Evolutionary conservation across 1,140 invertebrate genomes (phyloP).

Genomic region (Drosophila varians): DNA sequence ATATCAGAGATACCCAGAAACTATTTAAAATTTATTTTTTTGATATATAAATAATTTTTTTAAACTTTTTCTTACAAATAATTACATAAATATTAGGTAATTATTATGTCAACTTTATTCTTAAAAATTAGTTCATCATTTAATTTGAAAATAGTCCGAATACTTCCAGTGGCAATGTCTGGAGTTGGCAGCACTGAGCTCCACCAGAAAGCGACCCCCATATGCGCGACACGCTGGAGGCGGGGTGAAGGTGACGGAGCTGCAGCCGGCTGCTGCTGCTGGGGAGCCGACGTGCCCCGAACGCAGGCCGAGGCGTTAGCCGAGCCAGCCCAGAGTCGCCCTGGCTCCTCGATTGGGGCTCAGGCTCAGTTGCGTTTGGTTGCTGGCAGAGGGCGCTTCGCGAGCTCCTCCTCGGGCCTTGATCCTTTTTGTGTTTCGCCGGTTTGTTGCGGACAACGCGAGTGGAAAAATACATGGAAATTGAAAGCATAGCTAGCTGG

Average conservation of each 20-base stretch:
- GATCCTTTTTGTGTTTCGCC: conserved; percentile 4
- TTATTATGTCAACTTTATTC: too few relatives aligned
- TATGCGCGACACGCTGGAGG: not conserved
- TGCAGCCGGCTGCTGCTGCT: conserved; percentile 26
- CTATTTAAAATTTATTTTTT: not conserved
- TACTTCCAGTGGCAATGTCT: not conserved
- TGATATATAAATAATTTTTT: not conserved
- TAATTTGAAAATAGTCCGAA: not conserved
- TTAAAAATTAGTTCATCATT: not conserved
- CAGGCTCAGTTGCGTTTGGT: conserved; percentile 61
- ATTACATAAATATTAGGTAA: not conserved
- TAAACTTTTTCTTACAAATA: not conserved
- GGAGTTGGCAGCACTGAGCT: conserved; percentile 11
- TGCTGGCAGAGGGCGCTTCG: conserved; percentile 19
- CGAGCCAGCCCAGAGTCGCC: conserved; percentile 22
- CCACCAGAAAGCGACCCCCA: not conserved
- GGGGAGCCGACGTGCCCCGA: conserved; percentile 32
- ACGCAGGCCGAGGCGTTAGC: conserved; percentile 1
- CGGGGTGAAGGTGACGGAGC: not conserved
- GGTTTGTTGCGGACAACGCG: conserved; percentile 32
- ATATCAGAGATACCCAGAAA: not conserved
- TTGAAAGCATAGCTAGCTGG: not conserved
- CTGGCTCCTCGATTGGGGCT: conserved; percentile 10
- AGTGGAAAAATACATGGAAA: conserved; percentile 50
- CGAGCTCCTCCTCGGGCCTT: conserved; percentile 2